phyloP scores from a whole-genome alignment of 2,113 vertebrate genomes.

The Pogonocichla stellata region DNA sequence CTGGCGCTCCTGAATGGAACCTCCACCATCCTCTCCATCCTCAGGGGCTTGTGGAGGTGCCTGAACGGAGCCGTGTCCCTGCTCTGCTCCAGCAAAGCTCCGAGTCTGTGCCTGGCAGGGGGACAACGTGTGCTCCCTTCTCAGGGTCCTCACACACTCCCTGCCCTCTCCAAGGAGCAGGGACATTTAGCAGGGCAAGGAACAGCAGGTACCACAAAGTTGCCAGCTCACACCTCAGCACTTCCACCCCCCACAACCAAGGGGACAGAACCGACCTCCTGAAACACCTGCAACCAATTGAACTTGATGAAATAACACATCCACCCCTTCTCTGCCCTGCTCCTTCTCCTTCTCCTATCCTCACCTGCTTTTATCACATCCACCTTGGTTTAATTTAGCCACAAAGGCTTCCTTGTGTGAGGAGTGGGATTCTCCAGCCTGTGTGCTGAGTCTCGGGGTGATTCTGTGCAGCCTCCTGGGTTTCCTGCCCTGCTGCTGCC shows the following conservation, averaged over 20 bases:
- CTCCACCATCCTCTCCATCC: neutral
- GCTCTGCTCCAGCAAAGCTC: neutral
- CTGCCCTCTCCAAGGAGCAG: accelerated
- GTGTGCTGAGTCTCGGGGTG: neutral
- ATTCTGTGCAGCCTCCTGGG: neutral
- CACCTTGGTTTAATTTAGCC: neutral
- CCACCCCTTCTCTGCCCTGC: neutral
- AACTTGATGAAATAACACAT: accelerated
- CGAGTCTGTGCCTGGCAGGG: neutral
- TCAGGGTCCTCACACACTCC: accelerated
- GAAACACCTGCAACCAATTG: neutral
- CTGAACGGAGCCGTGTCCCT: accelerated
- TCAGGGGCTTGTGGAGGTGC: neutral
- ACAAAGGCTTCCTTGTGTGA: neutral
- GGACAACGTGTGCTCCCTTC: accelerated
- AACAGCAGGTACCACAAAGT: accelerated
- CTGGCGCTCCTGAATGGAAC: accelerated
- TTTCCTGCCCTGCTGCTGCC: neutral
- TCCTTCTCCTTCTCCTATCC: neutral
- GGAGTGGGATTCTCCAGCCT: neutral
- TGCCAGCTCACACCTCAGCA: neutral
- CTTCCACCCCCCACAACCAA: accelerated
- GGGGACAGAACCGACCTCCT: neutral
- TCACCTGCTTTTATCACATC: neutral
- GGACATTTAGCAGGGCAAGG: neutral